phyloP scores from a whole-genome alignment of 1,140 invertebrate genomes.

The Aphaenogaster rudis region DNA sequence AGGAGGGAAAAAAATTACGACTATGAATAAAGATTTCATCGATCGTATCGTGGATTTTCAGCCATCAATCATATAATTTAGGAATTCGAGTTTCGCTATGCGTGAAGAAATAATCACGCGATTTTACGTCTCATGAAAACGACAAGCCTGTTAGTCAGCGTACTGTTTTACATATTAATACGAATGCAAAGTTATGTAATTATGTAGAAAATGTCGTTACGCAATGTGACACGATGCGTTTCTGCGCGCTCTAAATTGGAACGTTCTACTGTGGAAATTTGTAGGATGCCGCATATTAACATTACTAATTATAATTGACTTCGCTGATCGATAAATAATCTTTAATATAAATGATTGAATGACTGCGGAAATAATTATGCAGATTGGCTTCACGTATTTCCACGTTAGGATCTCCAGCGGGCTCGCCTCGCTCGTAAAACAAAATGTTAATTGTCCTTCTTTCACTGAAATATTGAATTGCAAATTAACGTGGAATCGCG shows the following conservation, averaged over 20 bases:
- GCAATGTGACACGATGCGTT: neutral
- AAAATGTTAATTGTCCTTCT: constrained; percentile 33
- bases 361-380: constrained; percentile 15
- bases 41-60: neutral
- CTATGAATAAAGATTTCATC: constrained; percentile 19
- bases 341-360: constrained; percentile 5
- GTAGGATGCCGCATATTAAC: neutral
- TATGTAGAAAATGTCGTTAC: constrained; percentile 37
- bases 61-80: neutral
- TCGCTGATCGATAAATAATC: constrained; percentile 13
- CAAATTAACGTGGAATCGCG: constrained; percentile 20
- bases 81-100: neutral
- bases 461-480: constrained; percentile 38
- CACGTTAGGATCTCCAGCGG: neutral
- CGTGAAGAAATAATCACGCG: neutral
- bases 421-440: neutral
- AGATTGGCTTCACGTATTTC: neutral
- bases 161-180: constrained; percentile 15
- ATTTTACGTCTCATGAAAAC: neutral
- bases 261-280: constrained; percentile 19
- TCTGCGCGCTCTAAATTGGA: neutral
- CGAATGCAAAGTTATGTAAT: constrained; percentile 30
- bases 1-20: neutral
- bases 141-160: neutral
- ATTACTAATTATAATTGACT: constrained; percentile 22